Percentiles rank a stretch among this genome's conserved stretches.
Evolutionary conservation across 2,888 invertebrate species (phyloP).

Genomic region (Scaptomyza polygonia): DNA sequence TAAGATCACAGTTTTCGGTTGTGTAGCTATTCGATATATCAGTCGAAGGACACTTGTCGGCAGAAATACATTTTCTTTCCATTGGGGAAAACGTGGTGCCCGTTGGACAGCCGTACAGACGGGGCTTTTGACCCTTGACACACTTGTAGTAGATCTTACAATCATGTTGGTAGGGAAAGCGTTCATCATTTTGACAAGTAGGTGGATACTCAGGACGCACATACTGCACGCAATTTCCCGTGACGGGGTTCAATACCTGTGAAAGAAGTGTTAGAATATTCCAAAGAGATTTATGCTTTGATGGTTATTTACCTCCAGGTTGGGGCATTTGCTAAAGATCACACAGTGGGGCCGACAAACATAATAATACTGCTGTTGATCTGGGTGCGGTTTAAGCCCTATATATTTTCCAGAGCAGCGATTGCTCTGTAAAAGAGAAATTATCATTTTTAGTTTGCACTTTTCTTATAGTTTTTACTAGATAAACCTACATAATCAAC

Average conservation of each 20-base stretch:
- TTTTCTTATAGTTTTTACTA: slow-evolving; percentile 8
- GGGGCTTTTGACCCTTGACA: slow-evolving; percentile 66
- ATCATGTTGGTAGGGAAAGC: slow-evolving; percentile 82
- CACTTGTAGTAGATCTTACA: slow-evolving; percentile 82
- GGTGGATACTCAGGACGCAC: slow-evolving; percentile 66
- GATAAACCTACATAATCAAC: slow-evolving; percentile 78
- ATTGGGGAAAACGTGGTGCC: slow-evolving; percentile 77
- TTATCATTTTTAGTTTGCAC: slow-evolving; percentile 14
- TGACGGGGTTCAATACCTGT: slow-evolving; percentile 73
- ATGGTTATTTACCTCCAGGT: slow-evolving; percentile 68
- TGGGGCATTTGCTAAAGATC: slow-evolving; percentile 83
- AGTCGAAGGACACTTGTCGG: slow-evolving; percentile 77
- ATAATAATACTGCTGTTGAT: slow-evolving; percentile 84
- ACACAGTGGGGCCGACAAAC: slow-evolving; percentile 83
- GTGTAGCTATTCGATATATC: slow-evolving; percentile 75
- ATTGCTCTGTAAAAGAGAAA: slow-evolving; percentile 68
- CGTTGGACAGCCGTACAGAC: slow-evolving; percentile 80
- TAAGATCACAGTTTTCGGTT: slow-evolving; percentile 74
- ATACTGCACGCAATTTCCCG: slow-evolving; percentile 72
- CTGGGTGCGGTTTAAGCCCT: slow-evolving; percentile 82
- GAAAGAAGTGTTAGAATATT: slow-evolving; percentile 15
- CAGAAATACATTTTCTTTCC: slow-evolving; percentile 77
- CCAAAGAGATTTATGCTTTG: background rate
- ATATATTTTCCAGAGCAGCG: slow-evolving; percentile 82
- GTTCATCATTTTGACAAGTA: slow-evolving; percentile 75